These are phyloP conservation scores for Ellobius talpinus DNA, from an alignment of 2,113 vertebrate genomes.

Conservation along the genomic window DNA sequence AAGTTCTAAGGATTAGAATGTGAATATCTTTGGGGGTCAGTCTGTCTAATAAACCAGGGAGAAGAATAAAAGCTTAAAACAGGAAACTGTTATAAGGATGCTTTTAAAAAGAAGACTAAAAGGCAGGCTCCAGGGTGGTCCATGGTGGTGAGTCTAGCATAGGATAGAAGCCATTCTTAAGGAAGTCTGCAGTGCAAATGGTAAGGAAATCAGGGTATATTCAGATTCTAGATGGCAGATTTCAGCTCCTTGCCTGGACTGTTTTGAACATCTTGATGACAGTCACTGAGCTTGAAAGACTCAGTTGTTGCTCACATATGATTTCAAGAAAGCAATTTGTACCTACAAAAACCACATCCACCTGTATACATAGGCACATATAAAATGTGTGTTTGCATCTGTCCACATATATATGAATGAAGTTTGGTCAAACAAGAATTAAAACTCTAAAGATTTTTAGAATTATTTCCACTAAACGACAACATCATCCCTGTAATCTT, in stretches of 20 bases:
- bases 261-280: slow-evolving; percentile 45
- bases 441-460: slow-evolving; percentile 29
- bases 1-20: neutral
- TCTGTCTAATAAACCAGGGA: neutral
- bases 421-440: neutral
- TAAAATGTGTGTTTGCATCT: neutral
- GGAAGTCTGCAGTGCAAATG: neutral
- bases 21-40: neutral
- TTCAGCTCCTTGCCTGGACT: slow-evolving; percentile 5
- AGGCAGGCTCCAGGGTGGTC: neutral
- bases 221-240: slow-evolving; percentile 17
- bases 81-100: neutral
- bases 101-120: neutral
- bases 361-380: neutral
- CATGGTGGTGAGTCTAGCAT: neutral
- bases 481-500: neutral
- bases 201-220: neutral
- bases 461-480: neutral
- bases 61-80: neutral
- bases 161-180: neutral
- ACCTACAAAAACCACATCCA: neutral
- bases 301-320: neutral
- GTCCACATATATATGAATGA: neutral
- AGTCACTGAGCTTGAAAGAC: neutral
- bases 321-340: slow-evolving; percentile 6